Base-by-base conservation (phyloP, 2,888 invertebrate species). In the Drosophila helvetica region DNA sequence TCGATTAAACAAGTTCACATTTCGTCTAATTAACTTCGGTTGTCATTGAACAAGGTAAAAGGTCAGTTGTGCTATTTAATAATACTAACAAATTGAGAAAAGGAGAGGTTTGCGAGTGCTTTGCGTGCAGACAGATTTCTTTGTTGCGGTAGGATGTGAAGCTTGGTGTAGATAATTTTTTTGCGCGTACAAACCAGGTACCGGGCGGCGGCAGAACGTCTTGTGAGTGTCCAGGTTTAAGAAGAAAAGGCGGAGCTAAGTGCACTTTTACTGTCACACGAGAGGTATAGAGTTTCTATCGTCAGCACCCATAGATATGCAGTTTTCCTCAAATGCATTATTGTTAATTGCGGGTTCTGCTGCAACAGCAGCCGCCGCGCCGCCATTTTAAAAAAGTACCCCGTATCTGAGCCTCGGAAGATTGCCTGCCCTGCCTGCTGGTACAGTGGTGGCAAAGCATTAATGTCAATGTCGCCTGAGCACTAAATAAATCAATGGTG, bases 321-420 rank as follows among this genome's bases (percentile, higher is more conserved):
- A 38, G 15, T 63, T 72, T 52, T 55, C 47, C 27, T 47, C 64
- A 56, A 50, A 46, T 38, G 45, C 50, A 66, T 38, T 54, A 30
- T 74, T 64, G 62, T 48, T 72, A 54, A 57, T 69, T 64, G 38
- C 38, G 47, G 73, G 17, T 42, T 58, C 69, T 79, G 75, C 84
- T 38, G 38, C 38, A 38, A 38, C 38, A 38, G 38, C 38, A 82
- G 71, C 72, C 33, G 80, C 70, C 88, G 89, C 78, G 83, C 85
- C 84, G 84, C 85, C 85, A 85, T 85, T 86, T 84, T 89, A 78
- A 88, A 84, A 86, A 54, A 67, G 56, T 72, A 71, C 72, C 64
- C 70, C 68, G 74, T 69, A 86, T 74, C 72, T 86, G 86, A 89
- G 89, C 84, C 80, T 89, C 61, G 42, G 45, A 59, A 55, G 58